Percentiles rank a stretch among this genome's conserved stretches.
Conservation (phyloP, 1,140 invertebrate species). For the Anastrepha ludens region DNA sequence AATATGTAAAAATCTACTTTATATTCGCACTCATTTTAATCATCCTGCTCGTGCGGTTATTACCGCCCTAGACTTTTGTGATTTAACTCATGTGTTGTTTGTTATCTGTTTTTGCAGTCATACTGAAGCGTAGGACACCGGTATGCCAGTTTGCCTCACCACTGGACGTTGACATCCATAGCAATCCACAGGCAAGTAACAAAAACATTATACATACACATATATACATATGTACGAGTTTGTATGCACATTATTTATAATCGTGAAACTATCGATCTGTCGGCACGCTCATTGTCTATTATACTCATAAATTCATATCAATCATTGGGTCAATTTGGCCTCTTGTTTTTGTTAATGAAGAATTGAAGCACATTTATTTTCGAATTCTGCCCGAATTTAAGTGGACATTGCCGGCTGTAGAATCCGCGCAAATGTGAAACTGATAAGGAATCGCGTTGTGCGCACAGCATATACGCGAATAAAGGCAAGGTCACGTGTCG, state of each 20-base stretch:
- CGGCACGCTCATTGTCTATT: background rate
- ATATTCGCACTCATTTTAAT: background rate
- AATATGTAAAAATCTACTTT: background rate
- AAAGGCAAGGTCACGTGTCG: background rate
- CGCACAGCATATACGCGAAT: background rate
- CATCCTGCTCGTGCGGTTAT: background rate
- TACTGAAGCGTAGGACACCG: conserved; percentile 90
- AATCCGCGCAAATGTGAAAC: background rate
- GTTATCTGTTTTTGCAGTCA: conserved; percentile 81
- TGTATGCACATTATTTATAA: too few species aligned
- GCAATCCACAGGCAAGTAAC: conserved; percentile 92
- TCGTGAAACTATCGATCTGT: conserved; percentile 12
- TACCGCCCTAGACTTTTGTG: background rate
- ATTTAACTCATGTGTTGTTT: conserved; percentile 32
- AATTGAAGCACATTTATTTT: background rate
- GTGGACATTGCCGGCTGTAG: background rate
- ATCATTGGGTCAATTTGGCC: background rate
- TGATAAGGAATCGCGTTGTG: background rate
- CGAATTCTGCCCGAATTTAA: background rate
- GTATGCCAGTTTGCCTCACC: conserved; percentile 97
- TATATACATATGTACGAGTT: background rate
- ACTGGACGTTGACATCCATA: conserved; percentile 94
- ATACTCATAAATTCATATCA: background rate
- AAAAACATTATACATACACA: background rate
- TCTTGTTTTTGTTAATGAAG: background rate